Percentiles rank a stretch among this genome's conserved stretches.
Evolutionary conservation across 2,113 vertebrate genomes (phyloP).

Genomic region (Sander vitreus): DNA sequence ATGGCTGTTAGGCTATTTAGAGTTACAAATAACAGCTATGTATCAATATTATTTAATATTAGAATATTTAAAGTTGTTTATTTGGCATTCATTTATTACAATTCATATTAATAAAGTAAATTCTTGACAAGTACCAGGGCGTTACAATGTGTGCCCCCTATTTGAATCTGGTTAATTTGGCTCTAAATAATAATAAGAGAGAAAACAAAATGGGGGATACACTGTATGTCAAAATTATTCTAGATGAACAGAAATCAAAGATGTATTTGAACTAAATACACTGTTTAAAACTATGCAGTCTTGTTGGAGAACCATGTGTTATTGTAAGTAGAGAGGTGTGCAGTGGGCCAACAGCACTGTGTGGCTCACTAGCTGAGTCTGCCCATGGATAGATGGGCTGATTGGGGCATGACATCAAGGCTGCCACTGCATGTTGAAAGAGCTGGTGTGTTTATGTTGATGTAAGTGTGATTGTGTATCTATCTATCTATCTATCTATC

Average conservation of each 20-base stretch:
- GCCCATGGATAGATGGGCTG: constrained; percentile 35
- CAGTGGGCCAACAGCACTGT: constrained; percentile 21
- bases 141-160: neutral
- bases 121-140: too few species aligned
- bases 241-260: neutral
- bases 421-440: neutral
- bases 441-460: neutral
- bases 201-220: neutral
- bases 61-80: too few species aligned
- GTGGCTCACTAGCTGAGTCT: constrained; percentile 25
- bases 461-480: neutral
- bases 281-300: constrained; percentile 6
- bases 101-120: too few species aligned
- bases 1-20: too few species aligned
- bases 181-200: neutral
- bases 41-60: too few species aligned
- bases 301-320: constrained; percentile 7
- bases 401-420: constrained; percentile 63
- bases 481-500: neutral
- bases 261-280: neutral
- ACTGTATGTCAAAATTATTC: neutral
- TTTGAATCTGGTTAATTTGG: neutral
- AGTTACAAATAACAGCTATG: too few species aligned
- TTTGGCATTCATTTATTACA: too few species aligned
- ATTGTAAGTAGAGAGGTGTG: constrained; percentile 28